Conservation (phyloP, 2,797 vertebrate genomes). For the Liparis tanakae region DNA sequence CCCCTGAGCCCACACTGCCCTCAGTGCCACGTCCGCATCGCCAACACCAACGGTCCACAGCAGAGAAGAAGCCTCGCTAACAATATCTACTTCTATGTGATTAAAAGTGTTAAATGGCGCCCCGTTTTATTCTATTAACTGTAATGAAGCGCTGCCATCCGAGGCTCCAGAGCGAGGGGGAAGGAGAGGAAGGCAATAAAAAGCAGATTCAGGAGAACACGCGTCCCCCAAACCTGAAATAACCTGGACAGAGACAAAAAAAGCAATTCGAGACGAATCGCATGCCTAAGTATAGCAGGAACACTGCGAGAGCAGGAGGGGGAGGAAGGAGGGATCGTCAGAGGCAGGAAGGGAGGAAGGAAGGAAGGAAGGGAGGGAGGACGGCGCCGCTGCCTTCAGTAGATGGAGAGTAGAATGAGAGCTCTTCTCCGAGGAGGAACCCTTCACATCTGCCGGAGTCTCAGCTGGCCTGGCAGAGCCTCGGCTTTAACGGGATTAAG, state of each 20-base stretch:
- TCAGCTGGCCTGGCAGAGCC: conserved; percentile 54
- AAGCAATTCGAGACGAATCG: conserved; percentile 35
- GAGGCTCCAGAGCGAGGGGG: background rate
- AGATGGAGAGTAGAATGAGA: conserved; percentile 52
- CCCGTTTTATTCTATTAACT: background rate
- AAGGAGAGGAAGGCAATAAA: background rate
- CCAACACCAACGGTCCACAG: background rate
- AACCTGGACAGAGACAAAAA: conserved; percentile 18
- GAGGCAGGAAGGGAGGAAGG: conserved; percentile 38
- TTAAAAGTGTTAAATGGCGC: background rate
- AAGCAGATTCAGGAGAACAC: background rate
- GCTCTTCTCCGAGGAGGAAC: conserved; percentile 43
- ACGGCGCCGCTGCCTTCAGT: conserved; percentile 28
- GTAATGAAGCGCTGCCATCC: background rate
- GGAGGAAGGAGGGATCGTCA: conserved; percentile 23
- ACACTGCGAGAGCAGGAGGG: conserved; percentile 32
- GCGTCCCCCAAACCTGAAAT: conserved; percentile 28
- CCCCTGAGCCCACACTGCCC: too few species aligned
- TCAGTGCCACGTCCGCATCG: background rate
- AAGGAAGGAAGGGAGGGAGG: conserved; percentile 34
- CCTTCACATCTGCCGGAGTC: conserved; percentile 55
- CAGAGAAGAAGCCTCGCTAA: background rate
- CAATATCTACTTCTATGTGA: background rate
- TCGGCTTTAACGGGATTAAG: conserved; percentile 75
- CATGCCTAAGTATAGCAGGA: conserved; percentile 45